Evolutionary conservation across 2,113 vertebrate species (phyloP).

Genomic region (Pelecanoides urinatrix): DNA sequence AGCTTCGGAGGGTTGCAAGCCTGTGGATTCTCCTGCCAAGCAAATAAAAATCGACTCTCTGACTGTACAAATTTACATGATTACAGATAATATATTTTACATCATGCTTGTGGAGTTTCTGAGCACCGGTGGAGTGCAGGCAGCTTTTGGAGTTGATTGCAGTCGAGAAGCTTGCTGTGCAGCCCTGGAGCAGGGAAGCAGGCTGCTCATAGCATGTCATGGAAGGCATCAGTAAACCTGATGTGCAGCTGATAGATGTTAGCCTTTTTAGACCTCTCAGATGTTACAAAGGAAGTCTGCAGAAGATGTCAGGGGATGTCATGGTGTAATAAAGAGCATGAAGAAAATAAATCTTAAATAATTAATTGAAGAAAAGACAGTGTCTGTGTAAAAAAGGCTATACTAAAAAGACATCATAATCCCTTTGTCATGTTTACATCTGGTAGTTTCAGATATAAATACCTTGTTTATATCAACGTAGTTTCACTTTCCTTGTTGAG

Average conservation of each 20-base stretch:
- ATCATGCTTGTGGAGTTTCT: slow-evolving; percentile 38
- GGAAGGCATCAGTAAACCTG: not conserved
- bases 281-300: not conserved
- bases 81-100: slow-evolving; percentile 61
- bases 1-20: slow-evolving; percentile 47
- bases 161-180: slow-evolving; percentile 48
- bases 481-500: not conserved
- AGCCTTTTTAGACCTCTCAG: slow-evolving; percentile 10
- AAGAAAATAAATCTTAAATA: slow-evolving; percentile 37
- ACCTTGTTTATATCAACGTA: too few relatives aligned
- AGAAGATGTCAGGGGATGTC: not conserved
- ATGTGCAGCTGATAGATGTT: not conserved
- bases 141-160: slow-evolving; percentile 53
- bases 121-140: not conserved
- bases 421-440: not conserved
- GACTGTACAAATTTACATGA: slow-evolving; percentile 64
- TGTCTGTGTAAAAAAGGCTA: not conserved
- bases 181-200: not conserved
- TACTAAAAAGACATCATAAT: not conserved
- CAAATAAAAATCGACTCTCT: slow-evolving; percentile 54
- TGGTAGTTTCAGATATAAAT: not conserved
- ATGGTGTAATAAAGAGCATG: not conserved
- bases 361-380: not conserved
- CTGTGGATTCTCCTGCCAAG: slow-evolving; percentile 58
- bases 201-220: not conserved